These are phyloP conservation scores for Scaptomyza hsui DNA, from an alignment of 1,140 invertebrate species.

Conservation along the genomic window DNA sequence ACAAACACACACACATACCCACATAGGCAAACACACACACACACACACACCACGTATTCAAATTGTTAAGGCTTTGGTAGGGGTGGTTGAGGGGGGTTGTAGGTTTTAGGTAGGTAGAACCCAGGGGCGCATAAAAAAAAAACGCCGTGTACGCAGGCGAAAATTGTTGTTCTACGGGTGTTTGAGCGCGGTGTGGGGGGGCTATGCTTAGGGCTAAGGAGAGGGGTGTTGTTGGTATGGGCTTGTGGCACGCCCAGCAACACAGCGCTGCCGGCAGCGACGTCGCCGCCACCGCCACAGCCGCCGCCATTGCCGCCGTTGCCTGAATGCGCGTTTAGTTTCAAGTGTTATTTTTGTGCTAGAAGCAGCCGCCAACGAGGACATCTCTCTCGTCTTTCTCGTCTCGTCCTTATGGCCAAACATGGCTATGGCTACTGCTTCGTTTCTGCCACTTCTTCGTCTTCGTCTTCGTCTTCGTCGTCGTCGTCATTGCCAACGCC, in stretches of 20 bases:
- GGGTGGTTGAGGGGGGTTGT: neutral
- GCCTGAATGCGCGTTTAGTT: conserved; percentile 80
- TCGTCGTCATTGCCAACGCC: conserved; percentile 24
- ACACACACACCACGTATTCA: conserved; percentile 58
- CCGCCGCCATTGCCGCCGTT: conserved; percentile 4
- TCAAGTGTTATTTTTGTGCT: conserved; percentile 81
- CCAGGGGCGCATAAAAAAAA: conserved; percentile 61
- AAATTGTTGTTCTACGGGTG: conserved; percentile 64
- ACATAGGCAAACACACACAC: conserved; percentile 20
- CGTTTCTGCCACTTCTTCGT: conserved; percentile 38
- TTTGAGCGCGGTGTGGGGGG: neutral
- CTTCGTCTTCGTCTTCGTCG: conserved; percentile 21
- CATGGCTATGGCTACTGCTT: conserved; percentile 19
- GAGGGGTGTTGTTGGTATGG: conserved; percentile 21
- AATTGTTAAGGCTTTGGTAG: conserved; percentile 51
- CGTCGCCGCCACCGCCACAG: conserved; percentile 33
- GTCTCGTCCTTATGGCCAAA: conserved; percentile 35
- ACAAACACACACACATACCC: conserved; percentile 59
- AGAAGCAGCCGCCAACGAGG: conserved; percentile 60
- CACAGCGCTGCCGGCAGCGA: conserved; percentile 30
- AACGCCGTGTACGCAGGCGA: conserved; percentile 79
- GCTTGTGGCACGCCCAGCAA: conserved; percentile 63
- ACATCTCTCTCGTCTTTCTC: conserved; percentile 32
- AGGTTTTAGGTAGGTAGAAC: conserved; percentile 30
- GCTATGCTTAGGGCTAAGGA: neutral